phyloP scores from a whole-genome alignment of 2,797 vertebrate species.

The Notolabrus celidotus region DNA sequence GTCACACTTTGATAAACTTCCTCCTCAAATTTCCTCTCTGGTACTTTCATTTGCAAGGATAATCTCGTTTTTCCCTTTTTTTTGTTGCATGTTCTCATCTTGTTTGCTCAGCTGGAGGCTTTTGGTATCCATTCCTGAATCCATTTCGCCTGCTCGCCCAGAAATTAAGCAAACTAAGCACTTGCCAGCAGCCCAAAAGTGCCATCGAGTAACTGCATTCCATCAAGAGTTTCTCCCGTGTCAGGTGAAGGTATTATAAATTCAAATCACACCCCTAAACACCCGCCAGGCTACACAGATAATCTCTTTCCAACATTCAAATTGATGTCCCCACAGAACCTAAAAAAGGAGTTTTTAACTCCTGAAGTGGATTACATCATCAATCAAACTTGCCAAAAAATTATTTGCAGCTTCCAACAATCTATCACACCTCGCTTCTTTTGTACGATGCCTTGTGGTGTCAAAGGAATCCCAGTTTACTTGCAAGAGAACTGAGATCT shows the following conservation, averaged over 20 bases:
- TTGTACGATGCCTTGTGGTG: slow-evolving; percentile 1
- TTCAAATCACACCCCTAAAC: slow-evolving; percentile 40
- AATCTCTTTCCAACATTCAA: slow-evolving; percentile 18
- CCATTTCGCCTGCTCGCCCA: slow-evolving; percentile 41
- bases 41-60: slow-evolving; percentile 64
- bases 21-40: slow-evolving; percentile 54
- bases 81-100: slow-evolving; percentile 50
- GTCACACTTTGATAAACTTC: slow-evolving; percentile 77
- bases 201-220: slow-evolving; percentile 19
- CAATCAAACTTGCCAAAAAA: not conserved
- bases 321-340: slow-evolving; percentile 1
- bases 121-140: slow-evolving; percentile 64
- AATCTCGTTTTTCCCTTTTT: slow-evolving; percentile 21
- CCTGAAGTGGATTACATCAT: slow-evolving; percentile 27
- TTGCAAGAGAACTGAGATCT: slow-evolving; percentile 61
- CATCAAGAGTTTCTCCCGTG: slow-evolving; percentile 23
- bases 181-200: slow-evolving; percentile 47
- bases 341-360: slow-evolving; percentile 29
- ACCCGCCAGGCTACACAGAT: not conserved
- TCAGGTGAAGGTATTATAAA: slow-evolving; percentile 30
- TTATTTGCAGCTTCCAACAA: slow-evolving; percentile 8
- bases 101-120: slow-evolving; percentile 74
- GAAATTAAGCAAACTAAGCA: slow-evolving; percentile 65
- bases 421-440: slow-evolving; percentile 33
- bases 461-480: slow-evolving; percentile 71